phyloP scores from a whole-genome alignment of 1,140 invertebrate species.

The Solen grandis region DNA sequence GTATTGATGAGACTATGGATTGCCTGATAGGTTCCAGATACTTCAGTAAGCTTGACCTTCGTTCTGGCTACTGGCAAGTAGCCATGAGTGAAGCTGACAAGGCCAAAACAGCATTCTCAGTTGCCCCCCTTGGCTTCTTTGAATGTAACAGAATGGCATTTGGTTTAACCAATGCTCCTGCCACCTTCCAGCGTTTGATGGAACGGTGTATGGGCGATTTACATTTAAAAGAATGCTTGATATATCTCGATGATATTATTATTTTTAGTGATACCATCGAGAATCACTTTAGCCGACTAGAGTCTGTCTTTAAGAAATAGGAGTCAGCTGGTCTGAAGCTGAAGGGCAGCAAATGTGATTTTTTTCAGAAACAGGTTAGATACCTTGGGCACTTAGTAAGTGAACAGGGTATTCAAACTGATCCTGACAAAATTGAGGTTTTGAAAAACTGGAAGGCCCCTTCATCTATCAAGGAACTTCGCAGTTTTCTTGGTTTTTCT shows the following conservation, averaged over 20 bases:
- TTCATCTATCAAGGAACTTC: constrained; percentile 73
- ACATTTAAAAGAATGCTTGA: constrained; percentile 1
- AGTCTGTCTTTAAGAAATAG: constrained; percentile 65
- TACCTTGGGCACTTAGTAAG: constrained; percentile 59
- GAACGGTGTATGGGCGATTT: constrained; percentile 8
- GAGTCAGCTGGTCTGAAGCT: constrained; percentile 61
- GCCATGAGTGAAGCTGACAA: no score
- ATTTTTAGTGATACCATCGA: constrained; percentile 33
- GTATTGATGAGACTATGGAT: no score
- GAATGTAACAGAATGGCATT: background rate
- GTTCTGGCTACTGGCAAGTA: no score
- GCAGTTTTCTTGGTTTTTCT: constrained; percentile 81
- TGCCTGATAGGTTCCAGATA: no score
- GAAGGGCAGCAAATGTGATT: constrained; percentile 76
- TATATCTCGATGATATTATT: constrained; percentile 58
- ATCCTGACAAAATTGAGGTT: constrained; percentile 78
- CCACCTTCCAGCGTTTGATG: no score
- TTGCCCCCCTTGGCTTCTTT: background rate
- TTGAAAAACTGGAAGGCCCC: constrained; percentile 66
- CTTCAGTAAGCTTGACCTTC: no score
- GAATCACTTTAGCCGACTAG: constrained; percentile 47
- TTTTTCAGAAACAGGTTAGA: no score
- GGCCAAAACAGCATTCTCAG: no score
- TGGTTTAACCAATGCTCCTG: no score
- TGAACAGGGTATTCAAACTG: constrained; percentile 65